Evolutionary conservation across 2,888 invertebrate genomes (phyloP), one percentile per base, ranked within the genome.

Genomic region (Cheilosia soror): DNA sequence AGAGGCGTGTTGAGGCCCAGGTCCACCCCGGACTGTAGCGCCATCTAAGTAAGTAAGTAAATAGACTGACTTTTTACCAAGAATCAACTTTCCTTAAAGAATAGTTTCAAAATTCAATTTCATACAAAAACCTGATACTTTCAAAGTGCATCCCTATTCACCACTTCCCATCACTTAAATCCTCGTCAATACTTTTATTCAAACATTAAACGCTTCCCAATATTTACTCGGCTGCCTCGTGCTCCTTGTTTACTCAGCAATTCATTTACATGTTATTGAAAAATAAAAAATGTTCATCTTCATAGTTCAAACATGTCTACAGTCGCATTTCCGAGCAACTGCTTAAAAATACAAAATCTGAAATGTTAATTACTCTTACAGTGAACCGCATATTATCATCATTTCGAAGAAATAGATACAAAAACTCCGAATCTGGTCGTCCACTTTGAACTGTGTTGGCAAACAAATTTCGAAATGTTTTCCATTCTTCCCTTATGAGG

Each of bases 391-490:
- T 76, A 73, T 65, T 57, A 57, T 71, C 57, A 58, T 62, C 27
- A 44, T 47, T 25, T 27, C 9, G 7, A 25, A 60, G 63, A 68
- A 84, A 72, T 76, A 72, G 85, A 81, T 81, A 85, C 80, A 85
- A 66, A 66, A 81, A 66, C 69, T 63, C 47, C 4, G 55, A 69
- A 79, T 73, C 73, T 25, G 27, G 27, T 58, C 68, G 79, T 79
- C 83, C 84, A 80, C 84, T 85, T 80, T 71, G 80, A 51, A 62
- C 84, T 76, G 83, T 83, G 85, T 85, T 77, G 33, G 85, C 81
- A 85, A 85, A 85, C 85, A 85, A 85, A 80, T 80, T 85, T 77
- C 13, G 55, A 81, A 85, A 85, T 81, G 85, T 85, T 85, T 72
- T 72, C 37, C 57, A 20, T 42, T 5, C 20, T 33, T 42, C 66